Base-by-base conservation (phyloP, 2,797 vertebrate genomes). In the Tapera naevia region DNA sequence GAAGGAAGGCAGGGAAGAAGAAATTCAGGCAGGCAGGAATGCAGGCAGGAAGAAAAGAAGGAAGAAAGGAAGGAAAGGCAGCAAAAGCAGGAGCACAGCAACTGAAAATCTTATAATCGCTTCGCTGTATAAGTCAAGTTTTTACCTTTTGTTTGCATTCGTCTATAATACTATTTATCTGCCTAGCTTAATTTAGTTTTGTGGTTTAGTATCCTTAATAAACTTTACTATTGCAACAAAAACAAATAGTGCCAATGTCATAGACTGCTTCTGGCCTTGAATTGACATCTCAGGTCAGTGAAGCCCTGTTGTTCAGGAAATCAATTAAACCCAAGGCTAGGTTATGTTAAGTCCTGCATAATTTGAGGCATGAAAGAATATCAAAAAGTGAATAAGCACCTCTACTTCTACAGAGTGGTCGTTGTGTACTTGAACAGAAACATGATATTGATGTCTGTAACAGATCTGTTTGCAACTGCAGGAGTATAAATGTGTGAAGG, bases 341-440 rank as follows among this genome's bases (percentile, higher is more conserved):
- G 50, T 66, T 65, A 50, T 33, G 28, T 33, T 53, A 82, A 85
- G 43, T 62, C 23, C 25, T 62, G 41, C 73, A 32, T 80, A 72
- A 89, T 80, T 2, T 66, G 56, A 87, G 60, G 17, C 56, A 45
- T 46, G 30, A 73, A 91, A 74, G 41, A 53, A 60, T 14, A 39
- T 10, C 11, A 75, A 9, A 9, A 21, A 82, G 30, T 43, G 51
- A 80, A 62, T 62, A 80, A 85, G 45, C 7, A 45, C 16, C 1
- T 3, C 11, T 65, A 4, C 53, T 79, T 18, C 43, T 76, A 28
- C 0, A 0, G 23, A 86, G 10, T 9, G 3, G 5, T 51, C 46
- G n/a, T 84, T 0, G 0, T 39, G n/a, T 39, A 43, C 88, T 57
- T 81, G 56, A 84, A 84, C 27, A 27, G 65, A 91, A 91, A 67